These are phyloP conservation scores for Greenwoodochromis staneri DNA, from an alignment of 2,113 vertebrate species.

Conservation along the genomic window DNA sequence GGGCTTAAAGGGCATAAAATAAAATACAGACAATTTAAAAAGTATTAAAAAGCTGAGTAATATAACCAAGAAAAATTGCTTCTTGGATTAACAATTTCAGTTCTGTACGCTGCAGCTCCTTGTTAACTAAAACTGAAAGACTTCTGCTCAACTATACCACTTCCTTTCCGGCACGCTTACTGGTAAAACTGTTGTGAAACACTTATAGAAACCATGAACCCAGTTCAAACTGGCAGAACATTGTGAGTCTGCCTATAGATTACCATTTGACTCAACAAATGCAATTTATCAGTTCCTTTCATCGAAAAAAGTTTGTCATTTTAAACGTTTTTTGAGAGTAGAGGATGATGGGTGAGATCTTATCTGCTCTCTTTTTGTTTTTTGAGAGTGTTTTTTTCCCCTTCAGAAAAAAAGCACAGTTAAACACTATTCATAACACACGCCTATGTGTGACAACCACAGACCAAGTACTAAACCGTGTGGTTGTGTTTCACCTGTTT, in stretches of 20 bases:
- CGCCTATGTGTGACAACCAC: background rate
- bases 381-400: background rate
- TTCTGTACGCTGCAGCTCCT: background rate
- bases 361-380: background rate
- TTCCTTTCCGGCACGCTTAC: conserved; percentile 4
- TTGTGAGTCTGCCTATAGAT: background rate
- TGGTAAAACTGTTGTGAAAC: conserved; percentile 14
- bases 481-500: background rate
- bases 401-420: background rate
- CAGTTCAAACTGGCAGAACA: background rate
- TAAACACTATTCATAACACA: background rate
- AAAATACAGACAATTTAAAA: background rate
- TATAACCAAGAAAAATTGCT: background rate
- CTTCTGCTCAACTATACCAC: background rate
- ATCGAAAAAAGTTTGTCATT: background rate
- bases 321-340: background rate
- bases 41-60: background rate
- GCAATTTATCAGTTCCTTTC: background rate
- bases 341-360: background rate
- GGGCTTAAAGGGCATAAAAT: background rate
- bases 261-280: background rate
- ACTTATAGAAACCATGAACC: background rate
- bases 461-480: background rate
- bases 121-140: background rate
- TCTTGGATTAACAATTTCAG: background rate